Percentiles rank a stretch among this genome's conserved stretches.
These are phyloP conservation scores for Gymnobelideus leadbeateri DNA, from an alignment of 2,113 vertebrate species.

Conservation along the genomic window DNA sequence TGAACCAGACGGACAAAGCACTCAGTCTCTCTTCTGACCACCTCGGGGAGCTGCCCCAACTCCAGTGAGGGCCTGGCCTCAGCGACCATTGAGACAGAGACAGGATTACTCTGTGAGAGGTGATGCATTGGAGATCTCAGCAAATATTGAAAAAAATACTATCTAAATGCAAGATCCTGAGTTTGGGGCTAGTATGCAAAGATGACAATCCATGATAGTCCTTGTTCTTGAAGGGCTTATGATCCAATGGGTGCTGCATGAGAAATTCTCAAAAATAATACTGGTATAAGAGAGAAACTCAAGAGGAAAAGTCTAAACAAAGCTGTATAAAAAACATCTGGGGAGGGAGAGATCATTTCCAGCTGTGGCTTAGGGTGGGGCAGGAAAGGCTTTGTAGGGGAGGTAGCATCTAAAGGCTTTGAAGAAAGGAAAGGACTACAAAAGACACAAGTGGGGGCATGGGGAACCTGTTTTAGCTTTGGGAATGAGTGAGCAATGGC, in stretches of 20 bases:
- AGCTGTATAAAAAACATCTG: not conserved
- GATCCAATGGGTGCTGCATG: not conserved
- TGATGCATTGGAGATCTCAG: not conserved
- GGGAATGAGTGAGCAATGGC: not conserved
- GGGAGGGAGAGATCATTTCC: not conserved
- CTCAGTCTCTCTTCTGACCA: not conserved
- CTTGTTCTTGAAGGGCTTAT: not conserved
- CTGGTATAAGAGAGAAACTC: not conserved
- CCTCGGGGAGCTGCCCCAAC: conserved; percentile 35
- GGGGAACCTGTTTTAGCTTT: not conserved
- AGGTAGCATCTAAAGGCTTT: conserved; percentile 2
- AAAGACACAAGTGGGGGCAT: not conserved
- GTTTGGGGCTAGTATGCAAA: not conserved
- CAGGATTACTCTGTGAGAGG: not conserved
- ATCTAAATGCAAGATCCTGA: not conserved
- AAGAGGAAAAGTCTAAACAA: not conserved
- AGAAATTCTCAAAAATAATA: not conserved
- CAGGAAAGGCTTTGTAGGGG: conserved; percentile 2
- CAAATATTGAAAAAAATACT: not conserved
- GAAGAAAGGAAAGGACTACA: not conserved
- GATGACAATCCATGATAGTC: not conserved
- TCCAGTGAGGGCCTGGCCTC: conserved; percentile 7
- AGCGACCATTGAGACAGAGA: not conserved
- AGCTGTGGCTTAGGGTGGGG: not conserved
- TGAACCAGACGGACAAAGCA: not conserved